These are phyloP conservation scores for Rhagonycha fulva DNA, from an alignment of 2,888 invertebrate genomes.

Conservation along the genomic window DNA sequence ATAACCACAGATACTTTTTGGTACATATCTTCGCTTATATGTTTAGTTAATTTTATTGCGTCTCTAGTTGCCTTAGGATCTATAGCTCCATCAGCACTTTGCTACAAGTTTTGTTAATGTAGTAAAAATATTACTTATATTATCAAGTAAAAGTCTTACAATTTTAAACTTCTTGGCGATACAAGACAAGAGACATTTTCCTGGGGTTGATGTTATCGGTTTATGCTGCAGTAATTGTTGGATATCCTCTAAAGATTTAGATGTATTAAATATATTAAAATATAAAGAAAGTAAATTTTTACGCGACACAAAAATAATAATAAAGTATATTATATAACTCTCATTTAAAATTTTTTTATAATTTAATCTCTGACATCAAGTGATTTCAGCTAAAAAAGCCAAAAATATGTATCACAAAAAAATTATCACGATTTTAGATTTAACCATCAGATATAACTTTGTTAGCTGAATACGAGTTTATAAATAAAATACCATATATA, in stretches of 20 bases:
- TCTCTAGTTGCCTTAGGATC: neutral
- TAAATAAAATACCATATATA: too few species aligned
- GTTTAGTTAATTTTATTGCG: neutral
- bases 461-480: too few species aligned
- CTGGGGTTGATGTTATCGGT: neutral
- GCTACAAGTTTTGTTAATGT: neutral
- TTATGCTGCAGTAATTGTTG: neutral
- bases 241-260: neutral
- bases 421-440: too few species aligned
- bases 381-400: too few species aligned
- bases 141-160: neutral
- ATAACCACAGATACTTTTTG: too few species aligned
- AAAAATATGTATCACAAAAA: too few species aligned
- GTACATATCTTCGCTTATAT: neutral
- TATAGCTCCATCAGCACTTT: neutral
- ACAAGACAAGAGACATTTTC: neutral
- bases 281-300: too few species aligned
- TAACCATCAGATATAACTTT: too few species aligned
- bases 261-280: neutral
- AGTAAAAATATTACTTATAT: neutral
- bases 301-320: too few species aligned
- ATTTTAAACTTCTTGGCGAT: neutral
- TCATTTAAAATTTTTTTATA: too few species aligned
- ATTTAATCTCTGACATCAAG: too few species aligned
- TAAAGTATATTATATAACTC: too few species aligned